These are phyloP conservation scores for Pomatostomus ruficeps DNA, from an alignment of 2,113 vertebrate species.

Conservation along the genomic window DNA sequence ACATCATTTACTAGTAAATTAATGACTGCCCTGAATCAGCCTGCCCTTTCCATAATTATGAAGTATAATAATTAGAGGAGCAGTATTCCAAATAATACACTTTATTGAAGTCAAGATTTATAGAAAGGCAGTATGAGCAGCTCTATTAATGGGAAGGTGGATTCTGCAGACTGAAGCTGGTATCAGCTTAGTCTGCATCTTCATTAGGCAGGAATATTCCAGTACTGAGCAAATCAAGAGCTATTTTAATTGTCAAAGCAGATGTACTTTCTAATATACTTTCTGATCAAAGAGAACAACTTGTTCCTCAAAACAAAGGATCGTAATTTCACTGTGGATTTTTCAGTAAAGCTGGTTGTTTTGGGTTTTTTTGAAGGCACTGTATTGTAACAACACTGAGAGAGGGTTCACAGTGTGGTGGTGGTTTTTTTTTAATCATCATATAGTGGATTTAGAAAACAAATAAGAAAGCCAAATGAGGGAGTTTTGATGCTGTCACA, in stretches of 20 bases:
- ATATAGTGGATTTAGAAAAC: neutral
- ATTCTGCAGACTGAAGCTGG: neutral
- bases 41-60: neutral
- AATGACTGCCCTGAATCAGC: slow-evolving; percentile 5
- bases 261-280: neutral
- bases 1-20: slow-evolving; percentile 19
- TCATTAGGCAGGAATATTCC: neutral
- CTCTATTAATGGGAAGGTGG: neutral
- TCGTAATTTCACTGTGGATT: neutral
- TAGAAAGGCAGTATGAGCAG: neutral
- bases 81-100: slow-evolving; percentile 16
- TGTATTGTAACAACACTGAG: neutral
- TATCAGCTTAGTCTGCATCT: neutral
- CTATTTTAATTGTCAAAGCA: neutral
- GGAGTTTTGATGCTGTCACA: neutral
- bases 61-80: slow-evolving; percentile 9
- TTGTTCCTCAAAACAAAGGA: neutral
- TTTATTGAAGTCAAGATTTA: neutral
- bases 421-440: neutral
- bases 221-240: neutral
- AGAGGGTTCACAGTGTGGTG: neutral
- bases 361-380: neutral
- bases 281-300: neutral
- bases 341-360: neutral
- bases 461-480: neutral